Evolutionary conservation across 1,140 invertebrate species (phyloP).

Genomic region (Lepidurus apus): DNA sequence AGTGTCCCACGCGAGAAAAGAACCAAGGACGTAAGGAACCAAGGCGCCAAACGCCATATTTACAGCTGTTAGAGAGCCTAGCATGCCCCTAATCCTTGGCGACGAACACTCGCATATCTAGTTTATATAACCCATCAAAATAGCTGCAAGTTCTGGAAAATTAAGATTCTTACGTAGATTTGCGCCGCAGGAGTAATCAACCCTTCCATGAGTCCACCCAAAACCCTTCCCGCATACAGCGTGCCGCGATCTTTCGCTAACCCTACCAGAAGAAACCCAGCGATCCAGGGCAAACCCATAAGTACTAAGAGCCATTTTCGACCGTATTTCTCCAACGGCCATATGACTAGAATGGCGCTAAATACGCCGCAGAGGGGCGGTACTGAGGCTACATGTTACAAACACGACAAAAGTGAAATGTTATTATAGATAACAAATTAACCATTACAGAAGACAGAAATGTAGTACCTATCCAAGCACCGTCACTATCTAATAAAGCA

Average conservation of each 20-base stretch:
- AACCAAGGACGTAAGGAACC: conserved; percentile 59
- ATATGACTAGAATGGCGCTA: conserved; percentile 34
- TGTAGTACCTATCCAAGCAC: conserved; percentile 30
- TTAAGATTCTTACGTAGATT: conserved; percentile 53
- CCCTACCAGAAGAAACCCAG: conserved; percentile 44
- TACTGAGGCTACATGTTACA: conserved; percentile 27
- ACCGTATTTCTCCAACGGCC: conserved; percentile 45
- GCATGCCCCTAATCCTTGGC: conserved; percentile 59
- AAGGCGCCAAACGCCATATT: conserved; percentile 70
- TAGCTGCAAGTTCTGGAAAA: neutral
- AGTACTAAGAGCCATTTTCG: conserved; percentile 44
- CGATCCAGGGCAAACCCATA: conserved; percentile 43
- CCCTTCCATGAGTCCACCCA: conserved; percentile 59
- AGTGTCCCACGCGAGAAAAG: conserved; percentile 59
- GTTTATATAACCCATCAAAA: conserved; percentile 36
- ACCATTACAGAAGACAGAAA: neutral
- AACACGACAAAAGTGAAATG: neutral
- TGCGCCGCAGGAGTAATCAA: conserved; percentile 55
- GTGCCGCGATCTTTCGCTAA: conserved; percentile 37
- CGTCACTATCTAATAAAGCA: neutral
- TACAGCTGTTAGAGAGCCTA: conserved; percentile 74
- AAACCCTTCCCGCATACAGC: conserved; percentile 56
- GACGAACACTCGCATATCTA: conserved; percentile 63
- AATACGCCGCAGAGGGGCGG: conserved; percentile 32
- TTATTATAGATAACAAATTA: neutral